Conservation (phyloP, 2,888 invertebrate species). For the Pammene fasciana region DNA sequence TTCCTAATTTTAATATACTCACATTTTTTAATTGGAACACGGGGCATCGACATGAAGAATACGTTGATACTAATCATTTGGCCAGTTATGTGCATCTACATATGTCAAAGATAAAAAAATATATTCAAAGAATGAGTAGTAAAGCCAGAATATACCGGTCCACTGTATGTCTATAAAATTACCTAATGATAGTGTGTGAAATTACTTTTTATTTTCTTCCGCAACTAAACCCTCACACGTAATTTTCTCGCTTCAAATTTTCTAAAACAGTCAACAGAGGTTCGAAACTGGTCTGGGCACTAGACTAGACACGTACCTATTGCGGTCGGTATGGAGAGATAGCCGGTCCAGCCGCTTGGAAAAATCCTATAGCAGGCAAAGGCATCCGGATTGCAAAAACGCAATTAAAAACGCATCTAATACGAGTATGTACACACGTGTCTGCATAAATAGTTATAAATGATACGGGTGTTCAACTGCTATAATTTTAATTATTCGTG, state of each 20-base stretch:
- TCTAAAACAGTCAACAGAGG: slow-evolving; percentile 13
- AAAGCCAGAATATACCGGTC: no score
- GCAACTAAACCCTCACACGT: neutral
- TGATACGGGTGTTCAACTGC: neutral
- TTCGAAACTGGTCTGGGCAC: slow-evolving; percentile 34
- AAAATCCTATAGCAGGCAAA: slow-evolving; percentile 35
- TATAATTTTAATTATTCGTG: neutral
- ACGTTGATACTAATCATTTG: no score
- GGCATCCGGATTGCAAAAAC: slow-evolving; percentile 4
- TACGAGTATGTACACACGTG: no score
- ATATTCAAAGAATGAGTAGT: no score
- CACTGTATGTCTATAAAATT: neutral
- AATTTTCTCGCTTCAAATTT: slow-evolving; percentile 16
- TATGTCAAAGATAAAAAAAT: no score
- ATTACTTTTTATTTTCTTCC: slow-evolving; percentile 17
- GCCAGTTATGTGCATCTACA: no score
- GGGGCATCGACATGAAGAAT: no score
- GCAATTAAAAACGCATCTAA: slow-evolving; percentile 9
- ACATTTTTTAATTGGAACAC: no score
- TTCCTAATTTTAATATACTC: no score
- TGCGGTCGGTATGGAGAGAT: slow-evolving; percentile 37
- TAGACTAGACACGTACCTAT: slow-evolving; percentile 30
- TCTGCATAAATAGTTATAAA: neutral
- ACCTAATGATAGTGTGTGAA: neutral
- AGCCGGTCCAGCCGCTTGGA: slow-evolving; percentile 30